These are phyloP conservation scores for Notodonta dromedarius DNA, from an alignment of 2,888 invertebrate genomes.

Conservation along the genomic window DNA sequence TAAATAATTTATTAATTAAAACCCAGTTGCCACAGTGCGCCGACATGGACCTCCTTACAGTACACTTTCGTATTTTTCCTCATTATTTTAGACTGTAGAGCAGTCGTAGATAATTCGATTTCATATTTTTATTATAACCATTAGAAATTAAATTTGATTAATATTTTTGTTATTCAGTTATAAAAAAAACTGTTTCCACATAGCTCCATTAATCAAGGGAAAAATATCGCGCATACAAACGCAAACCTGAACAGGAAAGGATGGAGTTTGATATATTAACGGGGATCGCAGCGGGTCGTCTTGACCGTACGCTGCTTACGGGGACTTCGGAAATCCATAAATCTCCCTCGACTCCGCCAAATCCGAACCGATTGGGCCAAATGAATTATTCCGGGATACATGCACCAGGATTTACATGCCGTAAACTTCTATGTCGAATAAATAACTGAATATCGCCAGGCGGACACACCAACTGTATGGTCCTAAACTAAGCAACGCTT, in stretches of 20 bases:
- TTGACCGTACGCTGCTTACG: conserved; percentile 64
- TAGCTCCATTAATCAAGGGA: not conserved
- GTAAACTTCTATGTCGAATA: conserved; percentile 29
- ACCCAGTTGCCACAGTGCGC: no score
- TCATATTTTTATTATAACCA: no score
- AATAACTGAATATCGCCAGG: no score
- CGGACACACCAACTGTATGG: no score
- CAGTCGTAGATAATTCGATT: no score
- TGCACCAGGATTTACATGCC: conserved; percentile 47
- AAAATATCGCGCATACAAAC: conserved; percentile 12
- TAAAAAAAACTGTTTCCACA: not conserved
- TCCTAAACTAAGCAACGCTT: no score
- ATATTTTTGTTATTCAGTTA: no score
- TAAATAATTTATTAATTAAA: no score
- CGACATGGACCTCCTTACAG: no score
- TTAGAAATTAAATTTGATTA: no score
- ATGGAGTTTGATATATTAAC: conserved; percentile 65
- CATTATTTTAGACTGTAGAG: no score
- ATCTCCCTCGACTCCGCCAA: conserved; percentile 62
- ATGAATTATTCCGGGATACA: conserved; percentile 66
- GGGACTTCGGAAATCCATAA: conserved; percentile 68
- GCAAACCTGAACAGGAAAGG: conserved; percentile 20
- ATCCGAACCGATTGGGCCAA: conserved; percentile 60
- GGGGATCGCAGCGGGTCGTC: conserved; percentile 43
- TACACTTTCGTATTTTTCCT: no score